Evolutionary conservation across 2,797 vertebrate species (phyloP).

Genomic region (Parauchenoglanis ngamensis): DNA sequence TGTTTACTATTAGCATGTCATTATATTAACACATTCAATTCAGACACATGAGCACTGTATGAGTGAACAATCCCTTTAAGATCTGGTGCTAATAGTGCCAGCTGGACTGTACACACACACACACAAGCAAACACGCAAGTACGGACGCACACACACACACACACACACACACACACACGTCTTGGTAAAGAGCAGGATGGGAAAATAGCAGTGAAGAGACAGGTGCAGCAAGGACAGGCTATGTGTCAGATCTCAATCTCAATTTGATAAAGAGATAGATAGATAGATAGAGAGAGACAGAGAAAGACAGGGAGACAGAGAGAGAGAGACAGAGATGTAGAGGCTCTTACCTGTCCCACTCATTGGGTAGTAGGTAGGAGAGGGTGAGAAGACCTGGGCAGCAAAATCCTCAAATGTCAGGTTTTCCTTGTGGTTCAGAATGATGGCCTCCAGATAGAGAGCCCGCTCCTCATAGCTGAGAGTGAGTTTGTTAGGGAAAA

Average conservation of each 20-base stretch:
- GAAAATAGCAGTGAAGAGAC: constrained; percentile 37
- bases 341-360: constrained; percentile 88
- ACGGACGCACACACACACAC: not conserved
- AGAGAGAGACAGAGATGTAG: constrained; percentile 62
- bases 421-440: constrained; percentile 95
- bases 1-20: constrained; percentile 16
- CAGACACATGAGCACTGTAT: not conserved
- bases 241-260: constrained; percentile 29
- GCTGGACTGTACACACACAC: not conserved
- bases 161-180: not conserved
- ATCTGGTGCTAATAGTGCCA: constrained; percentile 14
- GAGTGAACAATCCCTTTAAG: constrained; percentile 10
- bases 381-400: constrained; percentile 94
- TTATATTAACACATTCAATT: not conserved
- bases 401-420: constrained; percentile 98
- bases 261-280: constrained; percentile 39
- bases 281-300: constrained; percentile 68
- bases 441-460: constrained; percentile 95
- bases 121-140: not conserved
- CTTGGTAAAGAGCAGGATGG: constrained; percentile 36
- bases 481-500: constrained; percentile 71
- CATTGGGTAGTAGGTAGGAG: constrained; percentile 84
- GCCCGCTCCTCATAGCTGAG: constrained; percentile 95
- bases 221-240: constrained; percentile 2
- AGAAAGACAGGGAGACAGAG: constrained; percentile 67